These are phyloP conservation scores for Conchocele bisecta DNA, from an alignment of 2,888 invertebrate genomes.

Conservation along the genomic window DNA sequence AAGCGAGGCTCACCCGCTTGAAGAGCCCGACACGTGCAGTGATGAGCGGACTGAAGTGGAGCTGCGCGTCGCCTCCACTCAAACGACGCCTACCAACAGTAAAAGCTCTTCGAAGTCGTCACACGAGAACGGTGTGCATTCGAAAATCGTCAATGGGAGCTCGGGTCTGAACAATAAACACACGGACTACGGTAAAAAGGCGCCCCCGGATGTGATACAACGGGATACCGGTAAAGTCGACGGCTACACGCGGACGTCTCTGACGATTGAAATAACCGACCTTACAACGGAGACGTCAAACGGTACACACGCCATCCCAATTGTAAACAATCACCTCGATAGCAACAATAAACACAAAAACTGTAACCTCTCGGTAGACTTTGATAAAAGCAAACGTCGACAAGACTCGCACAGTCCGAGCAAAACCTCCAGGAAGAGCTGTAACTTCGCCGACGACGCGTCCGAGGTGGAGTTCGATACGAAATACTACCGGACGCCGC, in stretches of 20 bases:
- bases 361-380: slow-evolving; percentile 51
- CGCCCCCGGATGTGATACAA: neutral
- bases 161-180: neutral
- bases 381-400: slow-evolving; percentile 22
- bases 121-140: neutral
- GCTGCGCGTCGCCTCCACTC: slow-evolving; percentile 50
- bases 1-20: slow-evolving; percentile 49
- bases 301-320: neutral
- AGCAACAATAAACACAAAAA: slow-evolving; percentile 53
- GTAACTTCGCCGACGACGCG: slow-evolving; percentile 39
- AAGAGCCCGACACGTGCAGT: slow-evolving; percentile 42
- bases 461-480: slow-evolving; percentile 40
- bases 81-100: slow-evolving; percentile 48
- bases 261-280: slow-evolving; percentile 52
- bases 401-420: slow-evolving; percentile 43
- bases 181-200: slow-evolving; percentile 21
- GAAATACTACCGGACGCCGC: slow-evolving; percentile 23
- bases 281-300: neutral
- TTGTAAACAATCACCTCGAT: too few species aligned
- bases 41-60: slow-evolving; percentile 55
- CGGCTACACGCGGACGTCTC: slow-evolving; percentile 14
- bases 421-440: slow-evolving; percentile 44
- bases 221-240: neutral
- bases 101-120: neutral
- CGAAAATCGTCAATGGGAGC: neutral